A percentile compares a stretch with the other conserved stretches of the same genome.
Evolutionary conservation across 1,140 invertebrate species (phyloP).

Genomic region (Drepana arcuata): DNA sequence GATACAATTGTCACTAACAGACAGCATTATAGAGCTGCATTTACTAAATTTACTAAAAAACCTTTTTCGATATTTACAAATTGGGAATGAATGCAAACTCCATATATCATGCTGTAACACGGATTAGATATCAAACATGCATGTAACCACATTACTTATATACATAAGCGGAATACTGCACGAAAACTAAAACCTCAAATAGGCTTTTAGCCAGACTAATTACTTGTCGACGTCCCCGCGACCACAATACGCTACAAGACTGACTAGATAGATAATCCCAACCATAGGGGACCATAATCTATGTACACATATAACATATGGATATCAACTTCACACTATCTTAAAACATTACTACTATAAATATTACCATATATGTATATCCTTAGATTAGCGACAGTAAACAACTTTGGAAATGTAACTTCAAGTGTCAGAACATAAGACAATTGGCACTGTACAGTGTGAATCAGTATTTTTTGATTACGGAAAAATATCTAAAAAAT

Average conservation of each 20-base stretch:
- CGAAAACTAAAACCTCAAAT: conserved; percentile 13
- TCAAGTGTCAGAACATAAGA: conserved; percentile 16
- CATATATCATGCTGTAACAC: too few species aligned
- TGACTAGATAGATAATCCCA: conserved; percentile 63
- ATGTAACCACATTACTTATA: too few species aligned
- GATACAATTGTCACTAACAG: conserved; percentile 44
- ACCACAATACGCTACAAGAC: conserved; percentile 47
- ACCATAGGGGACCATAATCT: conserved; percentile 30
- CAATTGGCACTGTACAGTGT: conserved; percentile 39
- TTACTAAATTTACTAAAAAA: conserved; percentile 49
- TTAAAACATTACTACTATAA: conserved; percentile 30
- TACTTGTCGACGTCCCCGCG: too few species aligned
- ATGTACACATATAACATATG: too few species aligned
- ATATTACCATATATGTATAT: conserved; percentile 14
- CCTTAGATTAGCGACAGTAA: conserved; percentile 20
- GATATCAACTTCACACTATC: conserved; percentile 51
- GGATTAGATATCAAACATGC: too few species aligned
- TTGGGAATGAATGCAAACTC: too few species aligned
- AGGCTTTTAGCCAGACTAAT: conserved; percentile 36
- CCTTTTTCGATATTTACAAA: conserved; percentile 24
- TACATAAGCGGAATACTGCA: conserved; percentile 58
- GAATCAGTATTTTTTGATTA: conserved; percentile 8
- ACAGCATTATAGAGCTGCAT: conserved; percentile 8
- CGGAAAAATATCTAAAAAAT: conserved; percentile 46
- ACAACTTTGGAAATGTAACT: conserved; percentile 29